phyloP scores from a whole-genome alignment of 2,888 invertebrate genomes.

The Doris montereyensis region DNA sequence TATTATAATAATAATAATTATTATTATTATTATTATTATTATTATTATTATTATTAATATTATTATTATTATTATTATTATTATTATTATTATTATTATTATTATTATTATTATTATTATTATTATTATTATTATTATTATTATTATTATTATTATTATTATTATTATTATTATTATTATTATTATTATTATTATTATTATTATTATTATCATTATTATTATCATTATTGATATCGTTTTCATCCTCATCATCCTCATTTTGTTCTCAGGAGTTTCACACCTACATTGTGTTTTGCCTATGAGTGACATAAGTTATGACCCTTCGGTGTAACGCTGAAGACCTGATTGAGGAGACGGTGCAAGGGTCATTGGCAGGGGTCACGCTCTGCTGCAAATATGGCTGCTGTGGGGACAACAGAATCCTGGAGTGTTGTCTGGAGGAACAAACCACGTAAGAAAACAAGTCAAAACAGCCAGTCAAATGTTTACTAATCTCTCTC shows the following conservation, averaged over 20 bases:
- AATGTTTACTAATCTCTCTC: too few relatives aligned
- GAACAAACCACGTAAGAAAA: too few relatives aligned
- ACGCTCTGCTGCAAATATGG: constrained; percentile 24
- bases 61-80: background rate
- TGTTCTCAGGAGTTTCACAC: background rate
- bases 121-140: background rate
- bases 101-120: background rate
- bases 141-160: background rate
- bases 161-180: background rate
- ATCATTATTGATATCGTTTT: background rate
- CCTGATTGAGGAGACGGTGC: constrained; percentile 5
- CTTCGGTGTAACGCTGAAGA: background rate
- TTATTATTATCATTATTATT: background rate
- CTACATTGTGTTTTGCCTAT: background rate
- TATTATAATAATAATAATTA: constrained; percentile 7
- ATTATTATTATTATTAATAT: background rate
- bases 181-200: background rate
- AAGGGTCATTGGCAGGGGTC: constrained; percentile 2
- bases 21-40: background rate
- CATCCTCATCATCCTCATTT: background rate
- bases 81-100: background rate
- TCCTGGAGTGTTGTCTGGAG: too few relatives aligned
- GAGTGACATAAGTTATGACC: background rate
- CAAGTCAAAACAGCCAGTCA: too few relatives aligned
- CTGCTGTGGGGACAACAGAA: constrained; percentile 24